Evolutionary conservation across 23 tunicate species (phyloP).

Genomic region (Phallusia fumigata): DNA sequence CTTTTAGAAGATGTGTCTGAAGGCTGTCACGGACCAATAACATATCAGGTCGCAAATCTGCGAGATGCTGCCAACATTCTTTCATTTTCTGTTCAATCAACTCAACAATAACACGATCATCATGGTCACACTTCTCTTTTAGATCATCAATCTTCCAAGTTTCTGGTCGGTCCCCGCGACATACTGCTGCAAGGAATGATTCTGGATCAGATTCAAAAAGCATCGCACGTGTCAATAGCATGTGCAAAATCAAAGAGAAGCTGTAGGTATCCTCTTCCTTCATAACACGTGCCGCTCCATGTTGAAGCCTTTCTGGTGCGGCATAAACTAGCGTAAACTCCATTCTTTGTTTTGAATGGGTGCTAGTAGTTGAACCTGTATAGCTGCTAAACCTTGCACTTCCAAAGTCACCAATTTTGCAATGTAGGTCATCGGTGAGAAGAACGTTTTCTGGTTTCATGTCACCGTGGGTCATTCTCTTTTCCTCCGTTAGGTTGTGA

Average conservation of each 20-base stretch:
- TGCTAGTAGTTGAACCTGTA: background rate
- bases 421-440: background rate
- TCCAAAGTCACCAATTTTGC: constrained; percentile 18
- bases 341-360: background rate
- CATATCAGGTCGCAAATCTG: background rate
- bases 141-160: background rate
- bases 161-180: background rate
- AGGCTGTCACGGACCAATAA: background rate
- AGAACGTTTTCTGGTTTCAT: constrained; percentile 16
- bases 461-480: constrained; percentile 9
- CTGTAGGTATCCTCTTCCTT: background rate
- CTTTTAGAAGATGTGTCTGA: background rate
- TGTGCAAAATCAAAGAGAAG: background rate
- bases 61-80: background rate
- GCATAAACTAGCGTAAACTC: background rate
- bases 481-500: background rate
- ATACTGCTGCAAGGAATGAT: background rate
- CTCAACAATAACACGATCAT: background rate
- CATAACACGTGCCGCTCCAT: background rate
- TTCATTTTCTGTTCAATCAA: background rate
- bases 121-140: background rate
- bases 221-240: background rate
- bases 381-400: background rate
- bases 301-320: background rate
- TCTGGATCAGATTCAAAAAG: background rate